Evolutionary conservation across 2,888 invertebrate genomes (phyloP), one percentile per base, ranked within the genome.

Genomic region (Trissoscelio sp.): DNA sequence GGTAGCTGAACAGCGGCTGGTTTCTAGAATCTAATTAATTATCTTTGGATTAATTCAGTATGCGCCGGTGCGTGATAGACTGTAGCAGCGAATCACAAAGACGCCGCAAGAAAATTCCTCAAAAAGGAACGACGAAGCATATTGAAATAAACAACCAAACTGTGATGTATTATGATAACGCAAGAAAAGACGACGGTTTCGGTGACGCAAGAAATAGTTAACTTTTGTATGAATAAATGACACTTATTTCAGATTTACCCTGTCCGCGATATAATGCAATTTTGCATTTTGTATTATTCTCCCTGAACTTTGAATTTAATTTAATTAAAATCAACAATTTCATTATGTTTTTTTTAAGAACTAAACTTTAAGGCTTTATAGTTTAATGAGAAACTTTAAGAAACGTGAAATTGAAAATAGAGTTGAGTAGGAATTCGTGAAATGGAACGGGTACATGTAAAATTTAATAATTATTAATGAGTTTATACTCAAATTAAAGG

Each of bases 41-140:
- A 83, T 83, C 81, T 83, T 85, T 75, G 69, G 79, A 83, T 85
- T 83, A 83, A 85, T 85, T 85, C 78, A 83, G 80, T 78, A 82
- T 79, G 79, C 82, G 80, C 73, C 77, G 77, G 77, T 81, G 81
- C 81, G 77, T 81, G 81, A 77, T 81, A 77, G 66, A 77, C 81
- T 81, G 66, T 75, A 72, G 72, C 72, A 57, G 64, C 51, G 64
- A 44, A 66, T 70, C 75, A 81, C 81, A 81, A 80, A 80, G 74
- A 70, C 74, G 57, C 58, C 60, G 58, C 64, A 58, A 72, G 72
- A 77, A 81, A 72, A 81, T 66, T 48, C 69, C 5, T 51, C 72
- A 51, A 75, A 75, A 57, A 75, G 60, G 39, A 51, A 53, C 64
- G 48, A 12, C 44, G 9, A 37, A n/a, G 70, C 60, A 14, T 48